Evolutionary conservation across 2,797 vertebrate species (phyloP), one percentile per base, ranked within the genome.

Genomic region (Lepilemur septentrionalis): DNA sequence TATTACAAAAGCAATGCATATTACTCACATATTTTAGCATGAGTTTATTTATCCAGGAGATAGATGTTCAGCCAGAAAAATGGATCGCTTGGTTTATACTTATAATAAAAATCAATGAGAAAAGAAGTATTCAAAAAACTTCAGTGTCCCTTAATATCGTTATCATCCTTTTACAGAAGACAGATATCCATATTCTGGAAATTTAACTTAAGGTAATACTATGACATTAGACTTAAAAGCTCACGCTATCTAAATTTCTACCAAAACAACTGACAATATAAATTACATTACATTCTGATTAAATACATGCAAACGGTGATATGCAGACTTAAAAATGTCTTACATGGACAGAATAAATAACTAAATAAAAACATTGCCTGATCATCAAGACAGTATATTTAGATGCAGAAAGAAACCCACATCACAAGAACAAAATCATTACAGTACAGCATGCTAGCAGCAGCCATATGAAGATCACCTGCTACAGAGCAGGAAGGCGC

Each of bases 11-110:
- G 65, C 78, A 94, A 92, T 89, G 75, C 75, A 89, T 89, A 72
- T 80, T 88, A 96, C 35, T 96, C 35, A 48, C n/a, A 81, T 91
- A 83, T 76, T 96, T 93, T 52, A 96, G 85, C 89, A 96, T 91
- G 28, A 87, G 94, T 97, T 97, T 96, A 97, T 92, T 96, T 87
- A 95, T 81, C 83, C 30, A 94, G 90, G 76, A 96, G 92, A 96
- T 81, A 88, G 85, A 79, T 52, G 69, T 93, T 87, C 83, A 80
- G 95, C 52, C 86, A 93, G 78, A 95, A 89, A 97, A 95, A 96
- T 91, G 69, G 35, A 94, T 81, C 67, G 80, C 95, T 97, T 95
- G 38, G 59, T 80, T 94, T 93, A 86, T 75, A 86, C 55, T 85
- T 81, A 81, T 13, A 73, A 95, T 91, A 93, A 95, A 96, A 95